Base-by-base conservation (phyloP, 2,888 invertebrate genomes). In the Phania funesta region DNA sequence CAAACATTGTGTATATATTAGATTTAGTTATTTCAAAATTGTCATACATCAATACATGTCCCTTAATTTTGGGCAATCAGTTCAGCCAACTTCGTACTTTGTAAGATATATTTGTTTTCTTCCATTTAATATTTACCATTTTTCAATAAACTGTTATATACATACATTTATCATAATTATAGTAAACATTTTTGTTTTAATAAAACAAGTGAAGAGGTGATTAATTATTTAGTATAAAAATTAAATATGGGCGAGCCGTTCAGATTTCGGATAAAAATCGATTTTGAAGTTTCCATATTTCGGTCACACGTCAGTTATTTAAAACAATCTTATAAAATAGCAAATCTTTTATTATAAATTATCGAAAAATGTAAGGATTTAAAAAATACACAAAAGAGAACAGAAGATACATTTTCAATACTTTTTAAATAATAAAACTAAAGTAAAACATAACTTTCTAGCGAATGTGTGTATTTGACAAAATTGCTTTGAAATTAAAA, bases 101-200 rank as follows among this genome's bases (percentile, higher is more conserved):
- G 18, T 48, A 70, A 58, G 29, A 56, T 46, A 58, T 64, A 24
- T 35, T 46, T 56, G 7, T 32, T 46, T 46, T 7, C 32, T 32
- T 44, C 38, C 26, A 20, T n/a, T 35, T 13, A n/a, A 35, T 65
- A 38, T 29, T n/a, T 52, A 54, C 9, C 29, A 44, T 24, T 70
- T 71, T 60, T 76, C 58, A 76, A 76, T 76, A 78, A 78, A 78
- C 41, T 62, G 67, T 70, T 56, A 56, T 71, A 78, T 38, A 56
- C 46, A 67, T 50, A 41, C 58, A 67, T 76, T 29, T n/a, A n/a
- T n/a, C 32, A 22, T 68, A 76, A 58, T 52, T 60, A 70, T 70
- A 56, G 58, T 41, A 50, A 46, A 48, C 6, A 56, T 58, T 48
- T 26, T 56, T 24, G 46, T 67, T 76, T 74, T 67, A 75, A 50